Conservation (phyloP, 37 sponge, comb jelly and placozoan genomes). For the Crambe crambe region DNA sequence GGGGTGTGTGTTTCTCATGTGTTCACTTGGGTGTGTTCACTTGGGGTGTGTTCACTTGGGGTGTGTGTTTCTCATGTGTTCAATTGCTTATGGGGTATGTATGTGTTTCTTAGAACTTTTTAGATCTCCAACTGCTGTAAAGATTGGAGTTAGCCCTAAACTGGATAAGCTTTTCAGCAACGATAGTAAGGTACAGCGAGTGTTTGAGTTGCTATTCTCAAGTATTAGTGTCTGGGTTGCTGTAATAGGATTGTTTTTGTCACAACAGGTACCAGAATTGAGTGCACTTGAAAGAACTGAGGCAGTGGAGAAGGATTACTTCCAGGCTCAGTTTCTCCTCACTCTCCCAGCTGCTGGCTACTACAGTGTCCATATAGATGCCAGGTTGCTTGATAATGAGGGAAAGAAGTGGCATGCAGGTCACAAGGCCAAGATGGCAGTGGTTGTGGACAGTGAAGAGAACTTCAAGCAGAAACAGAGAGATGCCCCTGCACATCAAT, state of each 20-base stretch:
- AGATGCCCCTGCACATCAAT: not conserved
- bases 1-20: no score
- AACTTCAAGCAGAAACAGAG: slow-evolving; percentile 42
- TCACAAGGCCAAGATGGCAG: slow-evolving; percentile 23
- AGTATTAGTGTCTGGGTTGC: not conserved
- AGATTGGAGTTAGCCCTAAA: slow-evolving; percentile 36
- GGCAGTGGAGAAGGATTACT: slow-evolving; percentile 55
- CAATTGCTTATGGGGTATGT: no score
- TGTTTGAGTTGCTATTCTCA: not conserved
- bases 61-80: no score
- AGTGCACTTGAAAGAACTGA: slow-evolving; percentile 33
- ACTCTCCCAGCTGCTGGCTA: slow-evolving; percentile 43
- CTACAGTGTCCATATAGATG: slow-evolving; percentile 36
- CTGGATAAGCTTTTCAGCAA: slow-evolving; percentile 37
- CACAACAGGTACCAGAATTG: slow-evolving; percentile 20
- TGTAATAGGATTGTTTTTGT: not conserved
- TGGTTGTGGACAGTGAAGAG: slow-evolving; percentile 60
- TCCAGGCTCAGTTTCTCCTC: slow-evolving; percentile 60
- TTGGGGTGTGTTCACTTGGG: no score
- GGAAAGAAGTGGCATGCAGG: slow-evolving; percentile 49
- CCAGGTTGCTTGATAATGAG: slow-evolving; percentile 54
- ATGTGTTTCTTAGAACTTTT: slow-evolving; percentile 44
- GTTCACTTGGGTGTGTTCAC: no score
- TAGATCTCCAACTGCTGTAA: slow-evolving; percentile 35
- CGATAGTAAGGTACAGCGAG: slow-evolving; percentile 18